These are phyloP conservation scores for Drosophila bocki DNA, from an alignment of 1,140 invertebrate species.

Conservation along the genomic window DNA sequence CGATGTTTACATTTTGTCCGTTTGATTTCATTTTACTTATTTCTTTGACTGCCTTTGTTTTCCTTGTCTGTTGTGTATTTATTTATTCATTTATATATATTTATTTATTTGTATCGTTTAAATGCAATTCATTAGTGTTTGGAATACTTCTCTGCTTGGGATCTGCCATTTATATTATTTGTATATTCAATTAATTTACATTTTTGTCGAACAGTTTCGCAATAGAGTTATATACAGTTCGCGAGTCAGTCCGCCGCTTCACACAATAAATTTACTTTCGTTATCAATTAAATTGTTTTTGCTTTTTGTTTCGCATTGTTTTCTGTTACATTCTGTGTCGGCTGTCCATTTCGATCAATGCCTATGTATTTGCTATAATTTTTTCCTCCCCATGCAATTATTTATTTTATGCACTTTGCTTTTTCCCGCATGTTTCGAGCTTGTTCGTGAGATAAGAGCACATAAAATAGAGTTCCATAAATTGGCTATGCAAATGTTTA, in stretches of 20 bases:
- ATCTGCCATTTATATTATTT: conserved; percentile 46
- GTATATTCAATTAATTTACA: conserved; percentile 77
- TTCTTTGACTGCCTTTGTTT: conserved; percentile 44
- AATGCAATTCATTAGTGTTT: conserved; percentile 78
- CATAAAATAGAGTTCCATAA: conserved; percentile 60
- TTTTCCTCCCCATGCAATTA: conserved; percentile 41
- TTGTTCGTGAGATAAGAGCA: conserved; percentile 60
- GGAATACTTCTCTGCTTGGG: conserved; percentile 57
- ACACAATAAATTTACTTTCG: conserved; percentile 63
- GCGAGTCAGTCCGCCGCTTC: conserved; percentile 52
- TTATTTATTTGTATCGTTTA: conserved; percentile 60
- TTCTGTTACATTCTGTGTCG: conserved; percentile 13
- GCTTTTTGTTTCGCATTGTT: conserved; percentile 18
- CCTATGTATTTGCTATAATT: conserved; percentile 44
- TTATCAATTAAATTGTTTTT: conserved; percentile 62
- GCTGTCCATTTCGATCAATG: conserved; percentile 28
- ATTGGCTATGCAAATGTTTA: conserved; percentile 52
- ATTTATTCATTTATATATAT: conserved; percentile 27
- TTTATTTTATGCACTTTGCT: conserved; percentile 43
- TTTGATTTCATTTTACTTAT: conserved; percentile 47
- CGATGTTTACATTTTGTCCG: conserved; percentile 46
- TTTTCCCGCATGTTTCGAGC: conserved; percentile 32
- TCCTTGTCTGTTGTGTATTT: conserved; percentile 40
- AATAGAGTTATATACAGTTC: conserved; percentile 70
- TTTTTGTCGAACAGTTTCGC: conserved; percentile 60